Evolutionary conservation across 2,888 invertebrate species (phyloP), one percentile per base, ranked within the genome.

Genomic region (Pyrochroa serraticornis): DNA sequence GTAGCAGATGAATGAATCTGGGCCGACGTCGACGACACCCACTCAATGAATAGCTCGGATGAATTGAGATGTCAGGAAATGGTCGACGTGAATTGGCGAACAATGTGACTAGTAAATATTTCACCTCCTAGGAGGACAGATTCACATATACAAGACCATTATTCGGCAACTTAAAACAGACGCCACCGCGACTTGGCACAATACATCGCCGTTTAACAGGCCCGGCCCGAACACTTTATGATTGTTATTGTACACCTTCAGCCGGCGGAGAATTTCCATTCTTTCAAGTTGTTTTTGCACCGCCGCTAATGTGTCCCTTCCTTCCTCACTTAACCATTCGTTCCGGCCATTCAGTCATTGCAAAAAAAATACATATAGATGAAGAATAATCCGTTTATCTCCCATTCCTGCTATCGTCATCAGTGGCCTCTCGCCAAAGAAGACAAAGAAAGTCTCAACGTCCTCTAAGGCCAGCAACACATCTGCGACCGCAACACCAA

Each of bases 1-100:
- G 80, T 81, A 81, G 81, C 75, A 79, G 79, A 79, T 82, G 83
- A 83, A 83, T 83, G 83, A 80, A 75, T 80, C 75, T 82, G 82
- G 73, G 82, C 82, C 81, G 80, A 81, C 80, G 78, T 80, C 79
- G 79, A 81, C 75, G 80, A 62, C 63, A 62, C 63, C 62, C 67
- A 64, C 71, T 73, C 71, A 73, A 69, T 73, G 73, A 72, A 75
- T 69, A 68, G 66, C 32, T 39, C 43, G 44, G 46, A 63, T 73
- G 73, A 75, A 75, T 75, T 75, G 75, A 75, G 74, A 72, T 69
- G 76, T 75, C 75, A 76, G 74, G 71, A 73, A 74, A 76, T 73
- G 69, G 66, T 65, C 68, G 72, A 71, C 70, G 69, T 69, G 68
- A 68, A 70, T 70, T 71, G 65, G 66, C 57, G 66, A 70, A 75